Evolutionary conservation across 2,797 vertebrate species (phyloP).

Genomic region (Arremon aurantiirostris): DNA sequence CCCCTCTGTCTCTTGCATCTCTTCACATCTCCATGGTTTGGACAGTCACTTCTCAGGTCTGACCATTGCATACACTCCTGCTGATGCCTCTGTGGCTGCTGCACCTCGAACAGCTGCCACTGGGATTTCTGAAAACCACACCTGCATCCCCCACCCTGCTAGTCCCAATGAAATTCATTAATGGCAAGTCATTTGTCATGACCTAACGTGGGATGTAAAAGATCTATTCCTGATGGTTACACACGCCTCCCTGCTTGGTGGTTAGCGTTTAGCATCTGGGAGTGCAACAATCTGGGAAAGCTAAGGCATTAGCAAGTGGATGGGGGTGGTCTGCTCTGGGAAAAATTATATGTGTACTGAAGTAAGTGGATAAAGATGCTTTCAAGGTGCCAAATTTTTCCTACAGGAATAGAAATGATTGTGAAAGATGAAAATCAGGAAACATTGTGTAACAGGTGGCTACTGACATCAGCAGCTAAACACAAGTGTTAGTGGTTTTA

Average conservation of each 20-base stretch:
- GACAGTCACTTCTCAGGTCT: not conserved
- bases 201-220: not conserved
- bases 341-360: not conserved
- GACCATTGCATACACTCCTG: not conserved
- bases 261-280: conserved; percentile 7
- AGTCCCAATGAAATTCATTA: not conserved
- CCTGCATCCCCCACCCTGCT: not conserved
- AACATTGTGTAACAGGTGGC: not conserved
- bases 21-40: not conserved
- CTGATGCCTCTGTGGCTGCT: not conserved
- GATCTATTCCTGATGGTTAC: not conserved
- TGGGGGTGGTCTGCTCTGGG: not conserved
- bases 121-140: not conserved
- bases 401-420: not conserved
- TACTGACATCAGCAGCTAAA: not conserved
- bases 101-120: not conserved
- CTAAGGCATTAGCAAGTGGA: not conserved
- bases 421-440: not conserved
- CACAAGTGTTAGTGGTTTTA: not conserved
- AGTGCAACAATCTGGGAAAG: not conserved
- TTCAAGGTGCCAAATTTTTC: not conserved
- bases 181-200: not conserved
- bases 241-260: not conserved
- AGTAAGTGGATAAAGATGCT: conserved; percentile 19
- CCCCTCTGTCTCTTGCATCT: not conserved